Base-by-base conservation (phyloP, 2,113 vertebrate genomes). In the Clupea harengus region DNA sequence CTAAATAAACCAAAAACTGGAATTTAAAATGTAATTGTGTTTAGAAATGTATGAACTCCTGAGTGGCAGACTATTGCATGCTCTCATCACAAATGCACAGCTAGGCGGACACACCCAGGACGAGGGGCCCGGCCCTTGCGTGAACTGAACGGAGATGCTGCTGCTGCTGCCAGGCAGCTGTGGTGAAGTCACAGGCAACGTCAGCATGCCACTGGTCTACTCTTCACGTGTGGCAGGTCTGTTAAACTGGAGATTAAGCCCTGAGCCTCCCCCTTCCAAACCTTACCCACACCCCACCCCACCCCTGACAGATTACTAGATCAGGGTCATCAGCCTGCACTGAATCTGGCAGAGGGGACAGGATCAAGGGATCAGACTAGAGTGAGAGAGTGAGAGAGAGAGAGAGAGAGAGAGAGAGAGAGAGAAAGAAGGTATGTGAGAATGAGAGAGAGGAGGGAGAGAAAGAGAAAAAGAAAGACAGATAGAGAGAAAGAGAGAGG, bases 381-480 rank as follows among this genome's bases (percentile, higher is more conserved):
- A 57, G 50, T 28, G 45, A 18, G 45, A 78, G 86, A 88, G 82
- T 87, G 90, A 45, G 32, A 81, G 82, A 45, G 67, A 22, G 46
- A 39, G 15, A 86, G 39, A 82, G 50, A 15, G 83, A 45, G 57
- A 87, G 47, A 49, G 57, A 85, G 44, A 86, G 84, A 60, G 17
- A 84, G 81, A 45, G 54, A 84, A 3, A 57, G 1, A 17, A 22
- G 6, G 22, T 20, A 67, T 25, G 60, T 64, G 85, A 83, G 84
- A 89, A 86, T 85, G 57, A 88, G 83, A 78, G 50, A 11, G n/a
- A 64, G n/a, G 64, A 67, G 22, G 6, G 64, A 25, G 64, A 32
- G 64, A 28, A 25, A 72, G 64, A 25, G 6, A 13, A 13, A 13
- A 91, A 85, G 89, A 92, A 92, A 91, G 92, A 90, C 85, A 75